Conservation (phyloP, 92 coral and sea anemone species). For the Zoanthus solanderi region DNA sequence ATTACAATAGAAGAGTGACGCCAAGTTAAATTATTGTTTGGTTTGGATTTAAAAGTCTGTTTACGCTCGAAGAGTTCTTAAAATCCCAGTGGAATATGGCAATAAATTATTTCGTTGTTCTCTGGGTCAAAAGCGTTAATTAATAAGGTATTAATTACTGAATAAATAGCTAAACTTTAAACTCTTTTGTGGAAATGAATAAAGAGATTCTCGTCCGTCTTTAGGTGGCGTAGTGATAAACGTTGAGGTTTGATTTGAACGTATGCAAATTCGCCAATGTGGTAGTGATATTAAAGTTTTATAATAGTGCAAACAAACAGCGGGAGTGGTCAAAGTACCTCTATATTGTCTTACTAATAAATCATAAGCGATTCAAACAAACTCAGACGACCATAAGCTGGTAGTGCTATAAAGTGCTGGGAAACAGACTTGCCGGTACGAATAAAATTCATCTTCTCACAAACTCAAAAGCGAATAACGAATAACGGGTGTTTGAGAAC, state of each 20-base stretch:
- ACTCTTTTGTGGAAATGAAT: constrained; percentile 33
- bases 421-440: background rate
- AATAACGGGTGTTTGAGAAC: background rate
- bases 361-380: constrained; percentile 20
- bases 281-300: constrained; percentile 34
- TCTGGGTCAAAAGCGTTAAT: constrained; percentile 64
- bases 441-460: background rate
- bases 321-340: constrained; percentile 20
- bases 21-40: constrained; percentile 36
- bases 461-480: background rate
- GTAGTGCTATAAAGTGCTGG: background rate
- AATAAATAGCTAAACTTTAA: constrained; percentile 37
- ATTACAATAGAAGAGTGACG: constrained; percentile 35
- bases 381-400: background rate
- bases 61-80: constrained; percentile 61
- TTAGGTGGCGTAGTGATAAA: background rate
- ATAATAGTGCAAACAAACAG: constrained; percentile 35
- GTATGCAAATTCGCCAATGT: constrained; percentile 44
- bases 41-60: constrained; percentile 28
- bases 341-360: constrained; percentile 37
- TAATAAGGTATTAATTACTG: constrained; percentile 75
- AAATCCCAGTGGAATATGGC: constrained; percentile 62
- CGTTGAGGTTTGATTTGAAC: constrained; percentile 14
- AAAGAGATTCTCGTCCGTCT: background rate
- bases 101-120: constrained; percentile 55